These are phyloP conservation scores for Lagodon rhomboides DNA, from an alignment of 2,797 vertebrate genomes.

Conservation along the genomic window DNA sequence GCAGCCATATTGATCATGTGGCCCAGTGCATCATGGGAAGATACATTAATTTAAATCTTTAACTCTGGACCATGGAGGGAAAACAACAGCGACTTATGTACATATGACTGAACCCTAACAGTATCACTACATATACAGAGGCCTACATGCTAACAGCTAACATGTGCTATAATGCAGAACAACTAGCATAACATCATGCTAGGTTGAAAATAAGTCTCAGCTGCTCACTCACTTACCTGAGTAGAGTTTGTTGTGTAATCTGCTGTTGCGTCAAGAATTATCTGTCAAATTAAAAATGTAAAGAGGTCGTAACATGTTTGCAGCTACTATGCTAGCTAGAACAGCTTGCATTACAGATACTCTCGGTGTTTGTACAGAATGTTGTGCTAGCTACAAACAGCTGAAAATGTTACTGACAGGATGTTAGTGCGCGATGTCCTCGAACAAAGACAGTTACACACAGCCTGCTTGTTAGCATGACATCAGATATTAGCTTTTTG, in stretches of 20 bases:
- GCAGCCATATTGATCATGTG: constrained; percentile 18
- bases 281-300: background rate
- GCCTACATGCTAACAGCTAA: background rate
- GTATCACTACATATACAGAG: background rate
- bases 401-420: background rate
- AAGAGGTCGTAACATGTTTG: background rate
- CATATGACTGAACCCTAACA: background rate
- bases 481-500: background rate
- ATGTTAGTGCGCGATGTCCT: background rate
- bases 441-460: background rate
- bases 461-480: background rate
- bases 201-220: background rate
- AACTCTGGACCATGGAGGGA: constrained; percentile 4
- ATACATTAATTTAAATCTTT: constrained; percentile 9
- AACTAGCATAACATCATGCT: background rate
- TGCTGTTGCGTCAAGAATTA: background rate
- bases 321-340: no score
- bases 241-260: background rate
- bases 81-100: background rate
- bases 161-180: background rate
- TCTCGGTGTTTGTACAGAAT: background rate
- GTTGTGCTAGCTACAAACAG: background rate
- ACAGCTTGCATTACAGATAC: background rate
- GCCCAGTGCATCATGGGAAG: constrained; percentile 55
- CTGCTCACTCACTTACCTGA: no score